Evolutionary conservation across 2,797 vertebrate genomes (phyloP), one percentile per base, ranked within the genome.

Genomic region (Acrossocheilus wenchowensis): DNA sequence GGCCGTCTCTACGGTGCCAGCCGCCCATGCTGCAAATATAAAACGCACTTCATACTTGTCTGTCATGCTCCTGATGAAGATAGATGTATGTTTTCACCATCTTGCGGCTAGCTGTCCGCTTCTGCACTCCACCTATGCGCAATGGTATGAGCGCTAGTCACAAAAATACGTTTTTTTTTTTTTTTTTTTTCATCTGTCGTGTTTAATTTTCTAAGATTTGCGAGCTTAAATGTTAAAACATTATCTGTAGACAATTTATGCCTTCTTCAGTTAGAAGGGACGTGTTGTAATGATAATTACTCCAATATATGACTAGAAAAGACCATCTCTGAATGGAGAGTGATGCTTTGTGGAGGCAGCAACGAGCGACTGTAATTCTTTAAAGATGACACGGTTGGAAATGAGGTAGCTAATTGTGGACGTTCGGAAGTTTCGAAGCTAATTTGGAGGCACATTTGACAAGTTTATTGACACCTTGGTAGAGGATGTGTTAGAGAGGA

Each of bases 201-300:
- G 72, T 73, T 6, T 90, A 74, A 57, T 23, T 23, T 23, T 57
- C 54, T 23, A 57, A 57, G 60, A 86, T 82, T 80, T 89, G 84
- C 60, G 1, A 74, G 79, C 88, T 89, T 57, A 89, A 96, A 95
- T 92, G 93, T 93, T 92, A 93, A 90, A 89, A 92, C 92, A 94
- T 93, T 93, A 94, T 95, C 91, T 93, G 91, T 92, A 90, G 75
- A 94, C 94, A 91, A 94, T 95, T 93, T 82, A 91, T 94, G 86
- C 91, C 92, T 90, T 26, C 0, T 71, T 88, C 84, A 89, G 81
- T 88, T 87, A 83, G 88, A 83, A 90, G 89, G 82, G 87, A 90
- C 54, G 50, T 71, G 77, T 90, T 86, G 90, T 91, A 91, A 91
- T 94, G 92, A 92, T 91, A 92, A 94, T 93, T 94, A 94, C 92